Base-by-base conservation (phyloP, 2,888 invertebrate species). In the Cheilosia variabilis region DNA sequence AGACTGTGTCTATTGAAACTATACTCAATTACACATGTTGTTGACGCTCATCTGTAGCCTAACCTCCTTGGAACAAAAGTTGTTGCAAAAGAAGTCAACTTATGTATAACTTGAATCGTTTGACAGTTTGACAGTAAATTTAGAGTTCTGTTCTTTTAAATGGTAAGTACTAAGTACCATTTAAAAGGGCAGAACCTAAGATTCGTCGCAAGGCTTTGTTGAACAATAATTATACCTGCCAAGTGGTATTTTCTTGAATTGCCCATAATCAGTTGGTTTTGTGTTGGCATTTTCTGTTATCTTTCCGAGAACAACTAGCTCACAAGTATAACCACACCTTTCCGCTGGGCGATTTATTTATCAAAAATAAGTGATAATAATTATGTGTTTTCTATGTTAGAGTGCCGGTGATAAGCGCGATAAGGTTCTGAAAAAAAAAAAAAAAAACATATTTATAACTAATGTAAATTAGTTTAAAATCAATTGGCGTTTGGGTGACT, bases 381-480 rank as follows among this genome's bases (percentile, higher is more conserved):
- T 50, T 60, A 15, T 60, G 50, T 60, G 31, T 22, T 66, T 53
- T 31, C 17, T 19, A 31, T 58, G 57, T 58, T 45, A 15, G 27
- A 27, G 19, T 7, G 68, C 34, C 37, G 34, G 27, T 58, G 72
- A 62, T 62, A 62, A 53, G 62, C 15, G 72, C 7, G 47, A 50
- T 10, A 19, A n/a, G 17, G 19, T 19, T 10, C 17, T 50, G 24
- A 1, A 50, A 24, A 13, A 50, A 22, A 45, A 9, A 15, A 10
- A 1, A 34, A 34, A 37, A 63, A 53, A 31, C 19, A 66, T 50
- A 47, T 34, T 27, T 7, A 73, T 27, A 37, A 57, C 24, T n/a
- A n/a, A 75, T 75, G 65, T 66, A 65, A 75, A 75, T 75, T 75
- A 75, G 47, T 76, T 52, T 27, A 31, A 60, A 58, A 50, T 66